Conservation (phyloP, 2,797 vertebrate species). For the Thamnophis elegans region DNA sequence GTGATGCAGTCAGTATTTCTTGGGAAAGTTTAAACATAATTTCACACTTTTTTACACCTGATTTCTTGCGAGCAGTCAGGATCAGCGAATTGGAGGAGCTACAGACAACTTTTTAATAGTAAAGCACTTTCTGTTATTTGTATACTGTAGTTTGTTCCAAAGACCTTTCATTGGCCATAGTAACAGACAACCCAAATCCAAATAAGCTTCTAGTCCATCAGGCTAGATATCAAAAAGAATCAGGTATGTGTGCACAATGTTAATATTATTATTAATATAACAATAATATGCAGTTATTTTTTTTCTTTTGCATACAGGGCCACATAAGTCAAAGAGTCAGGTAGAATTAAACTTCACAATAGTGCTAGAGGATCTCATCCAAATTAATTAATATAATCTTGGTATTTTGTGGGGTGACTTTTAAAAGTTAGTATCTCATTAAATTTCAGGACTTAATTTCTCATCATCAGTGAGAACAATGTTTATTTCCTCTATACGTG, state of each 20-base stretch:
- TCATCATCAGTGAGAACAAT: slow-evolving; percentile 37
- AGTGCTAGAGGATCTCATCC: background rate
- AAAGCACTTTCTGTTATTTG: slow-evolving; percentile 27
- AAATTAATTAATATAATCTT: slow-evolving; percentile 18
- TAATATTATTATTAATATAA: slow-evolving; percentile 23
- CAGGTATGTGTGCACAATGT: background rate
- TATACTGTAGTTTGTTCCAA: slow-evolving; percentile 32
- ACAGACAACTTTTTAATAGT: slow-evolving; percentile 19
- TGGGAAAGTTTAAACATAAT: background rate
- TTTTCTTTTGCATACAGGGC: background rate
- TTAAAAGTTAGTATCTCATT: slow-evolving; percentile 35
- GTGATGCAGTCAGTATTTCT: slow-evolving; percentile 17
- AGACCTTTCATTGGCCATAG: slow-evolving; percentile 18
- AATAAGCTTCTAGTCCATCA: background rate
- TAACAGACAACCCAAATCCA: slow-evolving; percentile 20
- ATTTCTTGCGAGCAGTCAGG: slow-evolving; percentile 28
- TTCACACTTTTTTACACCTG: slow-evolving; percentile 27
- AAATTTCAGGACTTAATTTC: slow-evolving; percentile 34
- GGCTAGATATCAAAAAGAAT: slow-evolving; percentile 7
- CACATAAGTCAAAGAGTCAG: background rate
- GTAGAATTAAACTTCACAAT: background rate
- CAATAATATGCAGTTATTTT: background rate
- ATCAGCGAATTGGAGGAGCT: background rate
- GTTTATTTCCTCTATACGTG: slow-evolving; percentile 25
- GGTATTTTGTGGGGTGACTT: background rate